These are phyloP conservation scores for Limnothrissa miodon DNA, from an alignment of 2,113 vertebrate genomes.

Conservation along the genomic window DNA sequence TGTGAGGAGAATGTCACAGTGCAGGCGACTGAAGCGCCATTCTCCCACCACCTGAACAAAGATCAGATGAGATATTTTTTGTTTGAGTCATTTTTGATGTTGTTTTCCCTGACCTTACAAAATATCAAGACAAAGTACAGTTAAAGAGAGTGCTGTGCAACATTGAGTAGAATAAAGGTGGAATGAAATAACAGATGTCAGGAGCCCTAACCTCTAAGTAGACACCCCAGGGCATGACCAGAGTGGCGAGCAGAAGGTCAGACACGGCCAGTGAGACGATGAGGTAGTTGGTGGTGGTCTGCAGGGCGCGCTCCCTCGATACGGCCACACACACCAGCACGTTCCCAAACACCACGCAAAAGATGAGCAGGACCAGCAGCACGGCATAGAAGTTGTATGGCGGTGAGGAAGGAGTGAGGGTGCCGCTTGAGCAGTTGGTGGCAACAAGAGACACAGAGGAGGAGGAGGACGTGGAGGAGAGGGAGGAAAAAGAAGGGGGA, in stretches of 20 bases:
- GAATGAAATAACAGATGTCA: too few species aligned
- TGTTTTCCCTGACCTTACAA: neutral
- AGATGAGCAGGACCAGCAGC: slow-evolving; percentile 72
- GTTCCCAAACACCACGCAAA: slow-evolving; percentile 76
- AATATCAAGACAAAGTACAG: neutral
- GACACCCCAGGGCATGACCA: slow-evolving; percentile 79
- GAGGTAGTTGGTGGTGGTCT: slow-evolving; percentile 80
- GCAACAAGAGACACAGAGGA: slow-evolving; percentile 34
- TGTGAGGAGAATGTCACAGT: slow-evolving; percentile 74
- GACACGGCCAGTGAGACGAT: slow-evolving; percentile 76
- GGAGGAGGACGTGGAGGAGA: slow-evolving; percentile 1
- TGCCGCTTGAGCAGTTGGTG: slow-evolving; percentile 58
- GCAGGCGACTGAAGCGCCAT: slow-evolving; percentile 73
- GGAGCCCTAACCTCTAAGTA: slow-evolving; percentile 68
- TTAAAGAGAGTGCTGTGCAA: neutral
- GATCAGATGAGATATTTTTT: neutral
- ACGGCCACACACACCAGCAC: slow-evolving; percentile 76
- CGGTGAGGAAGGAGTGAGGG: slow-evolving; percentile 48
- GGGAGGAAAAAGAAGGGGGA: slow-evolving; percentile 37
- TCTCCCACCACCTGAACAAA: slow-evolving; percentile 57
- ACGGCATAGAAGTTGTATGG: slow-evolving; percentile 75
- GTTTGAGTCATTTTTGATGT: neutral
- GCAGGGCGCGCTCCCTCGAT: slow-evolving; percentile 69
- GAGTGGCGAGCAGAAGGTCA: slow-evolving; percentile 72
- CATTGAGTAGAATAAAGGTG: too few species aligned